These are phyloP conservation scores for Pachyrhynchus sulphureomaculatus DNA, from an alignment of 1,140 invertebrate genomes.

Conservation along the genomic window DNA sequence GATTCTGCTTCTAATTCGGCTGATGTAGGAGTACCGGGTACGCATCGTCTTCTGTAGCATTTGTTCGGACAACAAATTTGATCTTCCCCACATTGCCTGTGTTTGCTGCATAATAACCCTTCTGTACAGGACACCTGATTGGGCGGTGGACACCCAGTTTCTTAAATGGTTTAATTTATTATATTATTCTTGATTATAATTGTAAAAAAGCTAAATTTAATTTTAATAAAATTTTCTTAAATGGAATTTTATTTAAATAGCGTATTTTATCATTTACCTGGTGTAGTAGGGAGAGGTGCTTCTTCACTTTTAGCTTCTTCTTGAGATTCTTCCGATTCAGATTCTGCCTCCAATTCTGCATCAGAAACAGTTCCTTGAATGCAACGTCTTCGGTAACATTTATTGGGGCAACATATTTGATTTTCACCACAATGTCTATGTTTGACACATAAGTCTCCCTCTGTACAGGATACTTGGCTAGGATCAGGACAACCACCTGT, in stretches of 20 bases:
- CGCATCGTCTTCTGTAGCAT: conserved; percentile 26
- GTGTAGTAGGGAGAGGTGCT: conserved; percentile 1
- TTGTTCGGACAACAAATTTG: conserved; percentile 28
- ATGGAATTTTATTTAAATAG: neutral
- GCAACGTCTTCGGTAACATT: conserved; percentile 26
- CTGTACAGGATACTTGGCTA: conserved; percentile 16
- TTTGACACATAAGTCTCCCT: conserved; percentile 24
- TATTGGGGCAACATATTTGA: conserved; percentile 28
- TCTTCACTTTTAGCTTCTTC: conserved; percentile 18
- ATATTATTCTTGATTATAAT: too few species aligned
- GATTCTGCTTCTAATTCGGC: conserved; percentile 24
- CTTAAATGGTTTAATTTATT: neutral
- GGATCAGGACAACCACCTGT: conserved; percentile 14
- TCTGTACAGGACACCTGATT: conserved; percentile 19
- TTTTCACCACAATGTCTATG: conserved; percentile 24
- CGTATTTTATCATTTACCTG: conserved; percentile 1
- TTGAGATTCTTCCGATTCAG: conserved; percentile 23
- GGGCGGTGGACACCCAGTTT: conserved; percentile 21
- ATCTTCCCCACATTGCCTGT: conserved; percentile 18
- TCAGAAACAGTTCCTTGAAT: conserved; percentile 12
- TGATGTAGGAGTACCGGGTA: conserved; percentile 15
- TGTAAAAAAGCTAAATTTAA: too few species aligned
- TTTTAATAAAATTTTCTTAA: neutral
- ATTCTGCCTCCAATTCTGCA: conserved; percentile 20
- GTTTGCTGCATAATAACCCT: conserved; percentile 24